These are phyloP conservation scores for Lumbricus terrestris DNA, from an alignment of 2,888 invertebrate genomes.

Conservation along the genomic window DNA sequence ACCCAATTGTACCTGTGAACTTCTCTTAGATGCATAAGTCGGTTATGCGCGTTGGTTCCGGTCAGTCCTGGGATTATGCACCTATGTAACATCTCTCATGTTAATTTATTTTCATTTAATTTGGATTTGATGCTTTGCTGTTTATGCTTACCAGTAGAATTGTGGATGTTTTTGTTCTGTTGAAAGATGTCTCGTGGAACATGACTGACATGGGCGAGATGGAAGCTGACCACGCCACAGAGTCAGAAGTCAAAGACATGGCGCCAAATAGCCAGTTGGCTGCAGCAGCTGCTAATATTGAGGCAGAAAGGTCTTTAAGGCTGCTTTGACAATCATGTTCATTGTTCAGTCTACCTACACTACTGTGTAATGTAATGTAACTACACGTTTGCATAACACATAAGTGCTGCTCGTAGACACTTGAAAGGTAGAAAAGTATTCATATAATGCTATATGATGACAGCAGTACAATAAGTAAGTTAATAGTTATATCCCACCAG, in stretches of 20 bases:
- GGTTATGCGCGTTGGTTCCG: too few relatives aligned
- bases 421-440: background rate
- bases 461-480: too few relatives aligned
- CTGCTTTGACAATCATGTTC: background rate
- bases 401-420: background rate
- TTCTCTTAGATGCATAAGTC: too few relatives aligned
- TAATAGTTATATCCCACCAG: background rate
- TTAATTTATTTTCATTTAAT: background rate
- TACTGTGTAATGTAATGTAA: background rate
- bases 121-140: background rate
- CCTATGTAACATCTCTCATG: background rate
- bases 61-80: too few relatives aligned
- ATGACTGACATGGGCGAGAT: background rate
- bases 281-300: background rate
- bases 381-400: background rate
- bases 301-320: constrained; percentile 5
- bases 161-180: background rate
- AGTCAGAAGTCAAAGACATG: background rate
- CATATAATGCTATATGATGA: background rate
- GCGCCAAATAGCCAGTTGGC: background rate
- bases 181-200: background rate
- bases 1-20: too few relatives aligned
- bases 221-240: background rate
- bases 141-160: background rate
- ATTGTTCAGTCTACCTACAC: background rate